Evolutionary conservation across 2,113 vertebrate genomes (phyloP), one percentile per base, ranked within the genome.

Genomic region (Ceuthmochares aereus): DNA sequence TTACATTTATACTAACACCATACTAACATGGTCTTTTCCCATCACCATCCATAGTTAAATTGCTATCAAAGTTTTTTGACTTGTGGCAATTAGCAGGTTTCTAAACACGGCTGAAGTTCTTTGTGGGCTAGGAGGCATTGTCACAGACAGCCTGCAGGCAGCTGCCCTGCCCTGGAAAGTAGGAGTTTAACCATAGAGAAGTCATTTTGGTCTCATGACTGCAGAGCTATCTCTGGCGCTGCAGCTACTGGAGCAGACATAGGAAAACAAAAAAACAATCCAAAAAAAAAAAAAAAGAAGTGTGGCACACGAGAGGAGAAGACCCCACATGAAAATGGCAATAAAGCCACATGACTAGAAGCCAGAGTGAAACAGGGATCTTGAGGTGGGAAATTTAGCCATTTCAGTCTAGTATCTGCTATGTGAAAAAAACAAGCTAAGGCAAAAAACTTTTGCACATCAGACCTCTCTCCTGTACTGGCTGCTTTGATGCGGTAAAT

Each of bases 41-140:
- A 32, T 21, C 56, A 5, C 17, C n/a, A 47, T 22, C n/a, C 42
- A 37, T 2, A 20, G 63, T 49, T 62, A 37, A 76, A 45, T 1
- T 62, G 22, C 63, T 32, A 17, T 66, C 29, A 40, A 4, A 32
- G 14, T 15, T 54, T 80, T 59, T 37, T 30, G 58, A 25, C 45
- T 88, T 2, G 0, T 15, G 18, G 2, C 1, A 4, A n/a, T n/a
- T 4, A 1, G 1, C 9, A 62, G 13, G 45, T 58, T 80, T 70
- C 49, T 51, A 63, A 69, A 51, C 25, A 3, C 10, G 54, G 49
- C 0, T 36, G 22, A 66, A 56, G 55, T 29, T 77, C 26, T 64
- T 49, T 0, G 1, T 21, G 64, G 42, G 37, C 26, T 21, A 42
- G 60, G 26, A 86, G 66, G 23, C 40, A 29, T 18, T 47, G 34